Evolutionary conservation across 2,113 vertebrate species (phyloP).

Genomic region (Oreotrochilus melanogaster): DNA sequence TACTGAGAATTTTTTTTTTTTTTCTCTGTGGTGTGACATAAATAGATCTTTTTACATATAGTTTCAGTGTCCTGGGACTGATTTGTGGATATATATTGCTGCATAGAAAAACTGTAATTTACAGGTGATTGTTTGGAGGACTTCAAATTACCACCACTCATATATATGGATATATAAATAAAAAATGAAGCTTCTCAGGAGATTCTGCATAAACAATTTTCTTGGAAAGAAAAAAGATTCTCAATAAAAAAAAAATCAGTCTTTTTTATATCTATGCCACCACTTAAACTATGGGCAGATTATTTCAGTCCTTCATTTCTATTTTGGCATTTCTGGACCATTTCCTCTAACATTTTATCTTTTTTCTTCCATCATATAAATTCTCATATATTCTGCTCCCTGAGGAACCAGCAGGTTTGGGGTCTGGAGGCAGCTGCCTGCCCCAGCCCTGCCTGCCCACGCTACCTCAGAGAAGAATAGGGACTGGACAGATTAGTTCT

Average conservation of each 20-base stretch:
- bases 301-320: slow-evolving; percentile 39
- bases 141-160: slow-evolving; percentile 65
- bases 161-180: slow-evolving; percentile 71
- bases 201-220: slow-evolving; percentile 70
- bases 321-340: slow-evolving; percentile 41
- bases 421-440: not conserved
- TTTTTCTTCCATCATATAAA: slow-evolving; percentile 33
- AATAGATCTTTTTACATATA: slow-evolving; percentile 13
- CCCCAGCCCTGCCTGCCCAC: not conserved
- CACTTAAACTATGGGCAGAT: slow-evolving; percentile 35
- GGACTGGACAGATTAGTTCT: not conserved
- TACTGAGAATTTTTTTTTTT: not conserved
- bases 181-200: slow-evolving; percentile 68
- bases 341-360: slow-evolving; percentile 53
- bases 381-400: not conserved
- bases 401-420: not conserved
- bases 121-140: slow-evolving; percentile 70
- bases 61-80: slow-evolving; percentile 56
- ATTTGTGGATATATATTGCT: slow-evolving; percentile 59
- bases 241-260: slow-evolving; percentile 45
- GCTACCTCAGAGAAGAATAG: not conserved
- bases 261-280: slow-evolving; percentile 33
- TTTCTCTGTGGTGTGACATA: slow-evolving; percentile 41
- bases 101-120: slow-evolving; percentile 67
- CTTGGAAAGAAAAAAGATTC: slow-evolving; percentile 62